phyloP scores from a whole-genome alignment of 2,797 vertebrate genomes.

The Dromococcyx pavoninus region DNA sequence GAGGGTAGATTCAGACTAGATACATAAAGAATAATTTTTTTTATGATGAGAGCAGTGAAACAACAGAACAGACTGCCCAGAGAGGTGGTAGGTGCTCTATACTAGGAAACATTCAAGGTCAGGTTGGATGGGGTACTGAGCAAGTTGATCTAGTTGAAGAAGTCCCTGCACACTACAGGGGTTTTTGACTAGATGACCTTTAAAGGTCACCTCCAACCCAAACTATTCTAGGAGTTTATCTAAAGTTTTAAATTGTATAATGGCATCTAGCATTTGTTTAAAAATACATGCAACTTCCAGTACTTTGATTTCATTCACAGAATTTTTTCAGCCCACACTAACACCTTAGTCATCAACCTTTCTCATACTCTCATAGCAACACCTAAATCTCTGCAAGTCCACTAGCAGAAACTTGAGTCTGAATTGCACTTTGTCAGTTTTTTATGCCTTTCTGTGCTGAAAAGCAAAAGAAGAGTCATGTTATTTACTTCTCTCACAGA shows the following conservation, averaged over 20 bases:
- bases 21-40: too few species aligned
- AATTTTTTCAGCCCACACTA: neutral
- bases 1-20: too few species aligned
- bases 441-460: neutral
- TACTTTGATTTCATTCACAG: neutral
- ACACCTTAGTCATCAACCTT: neutral
- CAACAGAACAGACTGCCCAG: too few species aligned
- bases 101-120: too few species aligned
- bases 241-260: neutral
- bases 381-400: neutral
- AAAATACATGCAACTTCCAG: neutral
- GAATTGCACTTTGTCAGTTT: neutral
- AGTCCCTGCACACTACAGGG: too few species aligned
- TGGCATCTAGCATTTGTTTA: neutral
- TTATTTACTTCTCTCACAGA: neutral
- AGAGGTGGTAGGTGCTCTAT: too few species aligned
- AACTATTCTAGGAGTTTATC: too few species aligned
- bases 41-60: too few species aligned
- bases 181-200: too few species aligned
- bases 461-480: neutral
- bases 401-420: neutral
- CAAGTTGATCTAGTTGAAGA: too few species aligned
- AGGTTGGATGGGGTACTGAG: too few species aligned
- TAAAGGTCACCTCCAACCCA: too few species aligned
- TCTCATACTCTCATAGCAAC: neutral